Conservation (phyloP, 2,113 vertebrate genomes). For the Toxotes chatareus region DNA sequence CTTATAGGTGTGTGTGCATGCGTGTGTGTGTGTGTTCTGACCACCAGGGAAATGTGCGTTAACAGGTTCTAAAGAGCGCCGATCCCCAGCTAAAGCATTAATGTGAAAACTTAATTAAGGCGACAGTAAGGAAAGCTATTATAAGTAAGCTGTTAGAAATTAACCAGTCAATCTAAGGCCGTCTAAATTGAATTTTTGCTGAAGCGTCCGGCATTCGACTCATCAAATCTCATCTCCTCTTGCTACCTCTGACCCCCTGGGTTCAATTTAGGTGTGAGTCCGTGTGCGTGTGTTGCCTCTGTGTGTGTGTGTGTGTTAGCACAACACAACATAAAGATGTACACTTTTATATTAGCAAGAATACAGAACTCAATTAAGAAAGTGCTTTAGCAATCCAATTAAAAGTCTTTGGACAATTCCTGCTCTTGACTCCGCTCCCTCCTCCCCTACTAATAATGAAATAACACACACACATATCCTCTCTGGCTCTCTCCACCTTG, state of each 20-base stretch:
- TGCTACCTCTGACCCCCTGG: constrained; percentile 79
- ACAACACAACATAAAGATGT: constrained; percentile 73
- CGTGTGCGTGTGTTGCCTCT: constrained; percentile 9
- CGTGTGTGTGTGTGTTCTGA: constrained; percentile 50
- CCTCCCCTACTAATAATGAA: constrained; percentile 77
- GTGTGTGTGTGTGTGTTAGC: constrained; percentile 50
- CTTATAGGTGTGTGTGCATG: constrained; percentile 18
- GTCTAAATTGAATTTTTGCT: constrained; percentile 82
- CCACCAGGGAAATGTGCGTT: constrained; percentile 74
- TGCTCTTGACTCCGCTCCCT: constrained; percentile 56
- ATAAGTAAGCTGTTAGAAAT: constrained; percentile 81
- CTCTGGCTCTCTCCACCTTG: constrained; percentile 59
- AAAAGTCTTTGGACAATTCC: constrained; percentile 83
- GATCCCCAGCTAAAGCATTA: constrained; percentile 75
- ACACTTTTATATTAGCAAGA: constrained; percentile 78
- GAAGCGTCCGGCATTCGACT: constrained; percentile 76
- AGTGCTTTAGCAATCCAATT: constrained; percentile 82
- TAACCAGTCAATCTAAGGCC: constrained; percentile 79
- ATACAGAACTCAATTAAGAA: constrained; percentile 82
- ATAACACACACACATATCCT: constrained; percentile 69
- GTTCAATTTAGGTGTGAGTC: constrained; percentile 76
- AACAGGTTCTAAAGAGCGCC: constrained; percentile 72
- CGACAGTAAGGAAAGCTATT: constrained; percentile 83
- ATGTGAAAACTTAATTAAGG: constrained; percentile 83
- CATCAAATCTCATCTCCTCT: constrained; percentile 76